Evolutionary conservation across 2,797 vertebrate genomes (phyloP), one percentile per base, ranked within the genome.

Genomic region (Sebastes itinus): DNA sequence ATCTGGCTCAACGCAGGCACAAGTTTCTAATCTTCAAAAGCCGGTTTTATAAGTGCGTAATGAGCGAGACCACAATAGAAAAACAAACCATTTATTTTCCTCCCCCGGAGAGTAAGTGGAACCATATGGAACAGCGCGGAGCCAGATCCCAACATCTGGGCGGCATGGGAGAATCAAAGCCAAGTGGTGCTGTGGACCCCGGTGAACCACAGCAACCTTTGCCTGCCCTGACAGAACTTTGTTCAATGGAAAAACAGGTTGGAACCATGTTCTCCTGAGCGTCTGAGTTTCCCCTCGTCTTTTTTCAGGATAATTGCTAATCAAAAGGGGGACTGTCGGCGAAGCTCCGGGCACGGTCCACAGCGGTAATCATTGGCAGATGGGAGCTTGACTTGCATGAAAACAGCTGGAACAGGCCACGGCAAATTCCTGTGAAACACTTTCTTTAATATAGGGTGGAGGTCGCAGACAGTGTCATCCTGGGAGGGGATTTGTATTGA

Each of bases 21-120:
- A 94, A 89, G 91, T 94, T 95, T 94, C 89, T 95, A 94, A 95
- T 95, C 94, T 94, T 95, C 94, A 95, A 95, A 95, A 94, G 93
- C 93, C 72, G 80, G 90, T 92, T 95, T 94, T 92, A 92, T 95
- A 95, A 94, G 94, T 93, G 91, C 82, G 67, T 94, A 95, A 96
- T 94, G 92, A 95, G 88, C 89, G 85, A 90, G 92, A 93, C 94
- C 90, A 91, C 95, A 94, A 95, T 94, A 92, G 92, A 94, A 95
- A 96, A 95, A 94, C 92, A 95, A 94, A 95, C 92, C 92, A 94
- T 95, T 95, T 94, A 94, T 94, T 94, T 94, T 92, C 89, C 89
- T 93, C 86, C 89, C 89, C 93, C 54, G 74, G 89, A 89, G 90
- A 92, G 89, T 94, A 92, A 95, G 90, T 93, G 91, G 89, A 94